phyloP scores from a whole-genome alignment of 2,888 invertebrate genomes.

The Mythimna loreyi region DNA sequence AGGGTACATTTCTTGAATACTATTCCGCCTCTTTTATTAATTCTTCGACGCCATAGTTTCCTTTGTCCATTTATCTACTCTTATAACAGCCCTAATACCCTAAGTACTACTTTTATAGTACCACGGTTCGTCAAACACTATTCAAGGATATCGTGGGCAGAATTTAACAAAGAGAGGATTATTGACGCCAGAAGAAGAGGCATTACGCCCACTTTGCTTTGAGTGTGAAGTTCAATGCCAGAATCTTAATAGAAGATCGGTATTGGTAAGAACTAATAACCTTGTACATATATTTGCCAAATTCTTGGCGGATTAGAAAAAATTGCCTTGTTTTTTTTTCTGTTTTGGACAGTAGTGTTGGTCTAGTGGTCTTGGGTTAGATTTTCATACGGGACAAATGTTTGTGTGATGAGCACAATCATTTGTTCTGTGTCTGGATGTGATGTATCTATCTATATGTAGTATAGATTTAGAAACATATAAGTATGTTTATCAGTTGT shows the following conservation, averaged over 20 bases:
- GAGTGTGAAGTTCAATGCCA: background rate
- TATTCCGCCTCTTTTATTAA: background rate
- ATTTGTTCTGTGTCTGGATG: no score
- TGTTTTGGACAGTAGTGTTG: no score
- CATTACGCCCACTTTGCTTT: slow-evolving; percentile 26
- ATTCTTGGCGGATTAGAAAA: background rate
- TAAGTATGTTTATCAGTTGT: no score
- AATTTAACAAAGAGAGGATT: slow-evolving; percentile 23
- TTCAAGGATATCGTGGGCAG: slow-evolving; percentile 7
- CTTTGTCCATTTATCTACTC: background rate
- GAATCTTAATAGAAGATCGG: background rate
- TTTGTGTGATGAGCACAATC: no score
- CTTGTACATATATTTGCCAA: background rate
- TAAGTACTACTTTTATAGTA: slow-evolving; percentile 5
- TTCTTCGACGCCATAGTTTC: background rate
- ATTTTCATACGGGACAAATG: no score
- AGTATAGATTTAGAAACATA: no score
- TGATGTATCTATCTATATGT: no score
- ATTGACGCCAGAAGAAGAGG: slow-evolving; percentile 13
- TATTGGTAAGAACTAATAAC: background rate
- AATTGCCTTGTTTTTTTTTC: background rate
- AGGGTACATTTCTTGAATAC: background rate
- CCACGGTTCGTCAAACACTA: slow-evolving; percentile 11
- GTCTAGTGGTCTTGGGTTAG: no score
- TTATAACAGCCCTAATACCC: background rate